phyloP scores from a whole-genome alignment of 2,113 vertebrate genomes.

The Vicugna pacos region DNA sequence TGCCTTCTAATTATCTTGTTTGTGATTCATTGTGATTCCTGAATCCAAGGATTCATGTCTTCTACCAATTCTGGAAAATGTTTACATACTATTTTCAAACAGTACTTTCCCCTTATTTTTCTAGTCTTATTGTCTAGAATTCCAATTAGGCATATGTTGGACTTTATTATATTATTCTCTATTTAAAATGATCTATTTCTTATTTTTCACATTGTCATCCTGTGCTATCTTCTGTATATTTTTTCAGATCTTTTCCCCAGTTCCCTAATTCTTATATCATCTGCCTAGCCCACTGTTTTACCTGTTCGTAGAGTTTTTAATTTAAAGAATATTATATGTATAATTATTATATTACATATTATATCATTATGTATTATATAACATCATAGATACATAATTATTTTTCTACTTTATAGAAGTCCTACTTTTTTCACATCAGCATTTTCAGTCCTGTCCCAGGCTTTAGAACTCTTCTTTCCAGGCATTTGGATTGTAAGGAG shows the following conservation, averaged over 20 bases:
- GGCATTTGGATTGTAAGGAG: not conserved
- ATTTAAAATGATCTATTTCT: not conserved
- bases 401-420: not conserved
- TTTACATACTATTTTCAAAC: slow-evolving; percentile 34
- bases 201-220: not conserved
- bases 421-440: not conserved
- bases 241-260: not conserved
- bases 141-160: not conserved
- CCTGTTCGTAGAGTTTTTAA: not conserved
- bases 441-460: not conserved
- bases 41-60: not conserved
- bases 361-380: too few species aligned
- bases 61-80: not conserved
- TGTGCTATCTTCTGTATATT: not conserved
- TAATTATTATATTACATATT: too few species aligned
- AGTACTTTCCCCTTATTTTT: not conserved
- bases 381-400: not conserved
- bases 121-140: not conserved
- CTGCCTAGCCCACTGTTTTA: not conserved
- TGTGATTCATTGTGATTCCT: slow-evolving; percentile 30
- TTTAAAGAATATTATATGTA: not conserved
- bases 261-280: not conserved
- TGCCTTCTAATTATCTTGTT: slow-evolving; percentile 52
- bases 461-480: not conserved
- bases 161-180: not conserved